phyloP scores from a whole-genome alignment of 2,888 invertebrate genomes.

The Drosophila anceps region DNA sequence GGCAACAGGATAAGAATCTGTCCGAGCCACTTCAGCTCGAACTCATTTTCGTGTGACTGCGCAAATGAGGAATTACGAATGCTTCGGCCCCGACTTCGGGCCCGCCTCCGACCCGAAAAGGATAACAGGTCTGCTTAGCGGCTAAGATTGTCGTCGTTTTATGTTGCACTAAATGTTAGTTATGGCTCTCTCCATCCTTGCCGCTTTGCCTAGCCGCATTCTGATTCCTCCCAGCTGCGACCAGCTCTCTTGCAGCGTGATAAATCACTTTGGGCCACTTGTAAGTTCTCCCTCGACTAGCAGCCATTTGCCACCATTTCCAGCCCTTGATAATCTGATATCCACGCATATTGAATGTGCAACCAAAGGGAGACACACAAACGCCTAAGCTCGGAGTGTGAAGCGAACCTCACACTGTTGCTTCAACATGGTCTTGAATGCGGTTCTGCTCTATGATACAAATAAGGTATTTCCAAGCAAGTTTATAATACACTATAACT shows the following conservation, averaged over 20 bases:
- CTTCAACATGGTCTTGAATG: not conserved
- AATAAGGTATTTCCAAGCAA: not conserved
- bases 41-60: conserved; percentile 33
- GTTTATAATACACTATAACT: not conserved
- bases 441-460: not conserved
- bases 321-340: conserved; percentile 47
- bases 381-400: not conserved
- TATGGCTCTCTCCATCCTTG: conserved; percentile 33
- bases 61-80: conserved; percentile 74
- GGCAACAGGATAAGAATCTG: conserved; percentile 40
- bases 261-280: conserved; percentile 51
- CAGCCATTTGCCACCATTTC: conserved; percentile 22
- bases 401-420: not conserved
- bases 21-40: not conserved
- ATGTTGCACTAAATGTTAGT: conserved; percentile 65
- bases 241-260: conserved; percentile 23
- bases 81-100: conserved; percentile 14
- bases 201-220: not conserved
- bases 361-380: conserved; percentile 1
- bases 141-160: conserved; percentile 12
- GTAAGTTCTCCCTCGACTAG: conserved; percentile 30
- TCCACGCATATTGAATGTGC: conserved; percentile 6
- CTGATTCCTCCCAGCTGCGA: conserved; percentile 6
- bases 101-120: conserved; percentile 33
- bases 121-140: conserved; percentile 23